These are phyloP conservation scores for Aphaenogaster rudis DNA, from an alignment of 1,140 invertebrate genomes.

Conservation along the genomic window DNA sequence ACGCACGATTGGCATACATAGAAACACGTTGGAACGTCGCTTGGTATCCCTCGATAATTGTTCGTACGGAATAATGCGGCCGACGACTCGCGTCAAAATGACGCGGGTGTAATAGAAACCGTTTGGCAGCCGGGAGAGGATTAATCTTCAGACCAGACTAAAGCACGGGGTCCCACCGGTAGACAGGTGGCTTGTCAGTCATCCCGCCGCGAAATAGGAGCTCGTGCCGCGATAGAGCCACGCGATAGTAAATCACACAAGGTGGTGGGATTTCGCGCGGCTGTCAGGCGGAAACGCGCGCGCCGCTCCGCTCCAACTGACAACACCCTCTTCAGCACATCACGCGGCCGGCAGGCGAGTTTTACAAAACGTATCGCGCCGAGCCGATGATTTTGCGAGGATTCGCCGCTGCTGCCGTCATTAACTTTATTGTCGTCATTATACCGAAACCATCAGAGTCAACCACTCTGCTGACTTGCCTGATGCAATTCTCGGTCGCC, in stretches of 20 bases:
- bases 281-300: conserved; percentile 35
- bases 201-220: conserved; percentile 40
- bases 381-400: not conserved
- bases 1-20: not conserved
- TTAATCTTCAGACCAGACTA: conserved; percentile 69
- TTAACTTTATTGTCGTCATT: conserved; percentile 3
- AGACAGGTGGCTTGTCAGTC: conserved; percentile 50
- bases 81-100: conserved; percentile 15
- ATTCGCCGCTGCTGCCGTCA: not conserved
- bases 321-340: conserved; percentile 46
- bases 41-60: not conserved
- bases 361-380: conserved; percentile 11
- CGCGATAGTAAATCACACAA: conserved; percentile 63
- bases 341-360: conserved; percentile 25
- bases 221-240: conserved; percentile 55
- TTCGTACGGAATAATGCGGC: conserved; percentile 11
- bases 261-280: conserved; percentile 50
- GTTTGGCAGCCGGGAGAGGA: conserved; percentile 38
- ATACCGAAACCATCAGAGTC: not conserved
- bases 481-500: not conserved
- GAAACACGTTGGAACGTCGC: not conserved
- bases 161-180: conserved; percentile 15
- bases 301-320: conserved; percentile 31
- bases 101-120: conserved; percentile 44
- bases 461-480: not conserved